Conservation (phyloP, 1,140 invertebrate species). For the Daktulosphaira vitifoliae region DNA sequence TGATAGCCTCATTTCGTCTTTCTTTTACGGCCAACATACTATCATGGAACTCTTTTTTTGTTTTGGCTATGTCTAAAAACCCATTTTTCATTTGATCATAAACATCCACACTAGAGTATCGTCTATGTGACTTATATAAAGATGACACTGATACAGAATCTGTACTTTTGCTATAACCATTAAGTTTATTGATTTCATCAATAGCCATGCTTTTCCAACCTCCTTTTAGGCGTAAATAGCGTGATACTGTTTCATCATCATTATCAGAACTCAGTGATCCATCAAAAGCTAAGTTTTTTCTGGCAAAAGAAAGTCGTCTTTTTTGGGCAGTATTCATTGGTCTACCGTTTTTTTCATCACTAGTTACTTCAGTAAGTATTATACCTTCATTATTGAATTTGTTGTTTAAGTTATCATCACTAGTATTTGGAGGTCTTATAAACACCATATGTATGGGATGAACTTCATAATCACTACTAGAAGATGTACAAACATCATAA, state of each 20-base stretch:
- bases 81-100: not conserved
- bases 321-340: not conserved
- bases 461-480: constrained; percentile 2
- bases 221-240: not conserved
- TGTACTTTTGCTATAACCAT: not conserved
- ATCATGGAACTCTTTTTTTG: constrained; percentile 13
- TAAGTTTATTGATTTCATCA: no score
- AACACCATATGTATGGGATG: constrained; percentile 19
- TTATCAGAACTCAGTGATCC: constrained; percentile 1
- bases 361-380: constrained; percentile 8
- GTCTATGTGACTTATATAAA: not conserved
- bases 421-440: not conserved
- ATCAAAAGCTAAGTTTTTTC: constrained; percentile 21
- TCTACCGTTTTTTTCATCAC: not conserved
- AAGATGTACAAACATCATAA: not conserved
- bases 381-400: not conserved
- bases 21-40: not conserved
- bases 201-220: not conserved
- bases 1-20: constrained; percentile 5
- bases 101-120: constrained; percentile 15
- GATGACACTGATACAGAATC: constrained; percentile 13
- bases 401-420: not conserved
- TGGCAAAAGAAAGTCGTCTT: constrained; percentile 14
- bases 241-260: not conserved
- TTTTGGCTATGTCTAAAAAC: not conserved